phyloP scores from a whole-genome alignment of 2,113 vertebrate genomes.

The Crotophaga sulcirostris region DNA sequence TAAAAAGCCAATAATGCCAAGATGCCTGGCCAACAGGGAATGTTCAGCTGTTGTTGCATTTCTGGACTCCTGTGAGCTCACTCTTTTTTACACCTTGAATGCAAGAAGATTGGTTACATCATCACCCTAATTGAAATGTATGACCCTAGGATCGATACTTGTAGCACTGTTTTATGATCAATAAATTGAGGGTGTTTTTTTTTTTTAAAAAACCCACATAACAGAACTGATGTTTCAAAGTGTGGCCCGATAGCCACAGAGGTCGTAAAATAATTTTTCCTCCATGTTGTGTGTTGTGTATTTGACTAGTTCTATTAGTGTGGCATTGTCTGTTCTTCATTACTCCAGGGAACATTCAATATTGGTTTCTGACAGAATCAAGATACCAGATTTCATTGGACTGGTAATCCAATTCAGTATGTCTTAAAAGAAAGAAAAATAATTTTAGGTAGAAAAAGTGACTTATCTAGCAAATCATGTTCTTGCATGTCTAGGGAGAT shows the following conservation, averaged over 20 bases:
- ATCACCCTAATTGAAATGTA: background rate
- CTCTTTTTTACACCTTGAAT: background rate
- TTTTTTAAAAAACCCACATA: background rate
- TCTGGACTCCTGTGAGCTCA: background rate
- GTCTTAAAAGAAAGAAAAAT: background rate
- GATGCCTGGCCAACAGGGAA: background rate
- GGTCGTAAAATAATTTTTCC: background rate
- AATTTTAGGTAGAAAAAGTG: background rate
- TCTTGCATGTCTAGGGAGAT: background rate
- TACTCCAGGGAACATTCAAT: background rate
- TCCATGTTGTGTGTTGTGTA: fast-evolving
- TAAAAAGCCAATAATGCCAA: background rate
- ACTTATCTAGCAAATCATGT: background rate
- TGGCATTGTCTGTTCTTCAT: background rate
- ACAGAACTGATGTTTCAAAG: background rate
- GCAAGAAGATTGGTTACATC: background rate
- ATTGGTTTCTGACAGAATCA: background rate
- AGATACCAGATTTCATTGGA: background rate
- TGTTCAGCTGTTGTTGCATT: background rate
- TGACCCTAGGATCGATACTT: background rate
- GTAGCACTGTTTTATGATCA: background rate
- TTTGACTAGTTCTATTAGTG: background rate
- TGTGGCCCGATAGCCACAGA: background rate
- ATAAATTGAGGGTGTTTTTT: background rate
- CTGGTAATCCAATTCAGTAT: background rate